phyloP scores from a whole-genome alignment of 2,888 invertebrate species.

The Pristionchus entomophagus region DNA sequence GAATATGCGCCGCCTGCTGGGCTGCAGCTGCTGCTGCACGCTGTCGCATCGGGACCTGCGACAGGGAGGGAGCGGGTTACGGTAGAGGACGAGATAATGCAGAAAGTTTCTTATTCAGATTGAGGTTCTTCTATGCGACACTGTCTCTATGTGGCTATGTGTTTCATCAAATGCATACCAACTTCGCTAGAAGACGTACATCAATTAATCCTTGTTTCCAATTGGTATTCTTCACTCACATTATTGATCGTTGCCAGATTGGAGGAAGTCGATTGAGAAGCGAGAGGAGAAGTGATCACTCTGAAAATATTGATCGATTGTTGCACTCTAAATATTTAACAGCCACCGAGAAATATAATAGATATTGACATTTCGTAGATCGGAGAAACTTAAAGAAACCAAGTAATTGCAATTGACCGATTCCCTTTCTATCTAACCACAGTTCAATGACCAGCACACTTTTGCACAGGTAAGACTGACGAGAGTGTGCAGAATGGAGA shows the following conservation, averaged over 20 bases:
- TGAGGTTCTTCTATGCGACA: background rate
- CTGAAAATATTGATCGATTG: background rate
- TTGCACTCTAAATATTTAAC: too few relatives aligned
- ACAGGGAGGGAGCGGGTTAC: background rate
- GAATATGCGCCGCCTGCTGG: background rate
- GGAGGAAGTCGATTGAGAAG: slow-evolving; percentile 36
- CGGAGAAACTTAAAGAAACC: too few relatives aligned
- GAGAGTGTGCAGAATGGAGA: too few relatives aligned
- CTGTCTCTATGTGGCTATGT: background rate
- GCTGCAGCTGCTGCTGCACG: background rate
- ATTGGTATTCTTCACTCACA: background rate
- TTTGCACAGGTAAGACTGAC: too few relatives aligned
- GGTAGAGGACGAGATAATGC: background rate
- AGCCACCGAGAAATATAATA: too few relatives aligned
- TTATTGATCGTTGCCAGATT: slow-evolving; percentile 20
- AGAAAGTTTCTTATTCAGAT: too few relatives aligned
- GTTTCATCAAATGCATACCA: background rate
- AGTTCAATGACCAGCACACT: too few relatives aligned
- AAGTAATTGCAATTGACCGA: too few relatives aligned
- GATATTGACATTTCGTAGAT: too few relatives aligned
- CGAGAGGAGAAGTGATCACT: slow-evolving; percentile 30
- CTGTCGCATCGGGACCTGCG: background rate
- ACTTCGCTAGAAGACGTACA: too few relatives aligned
- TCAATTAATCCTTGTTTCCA: too few relatives aligned
- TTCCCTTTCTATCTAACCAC: too few relatives aligned